Evolutionary conservation across 2,888 invertebrate species (phyloP).

Genomic region (Ametastegia equiseti): DNA sequence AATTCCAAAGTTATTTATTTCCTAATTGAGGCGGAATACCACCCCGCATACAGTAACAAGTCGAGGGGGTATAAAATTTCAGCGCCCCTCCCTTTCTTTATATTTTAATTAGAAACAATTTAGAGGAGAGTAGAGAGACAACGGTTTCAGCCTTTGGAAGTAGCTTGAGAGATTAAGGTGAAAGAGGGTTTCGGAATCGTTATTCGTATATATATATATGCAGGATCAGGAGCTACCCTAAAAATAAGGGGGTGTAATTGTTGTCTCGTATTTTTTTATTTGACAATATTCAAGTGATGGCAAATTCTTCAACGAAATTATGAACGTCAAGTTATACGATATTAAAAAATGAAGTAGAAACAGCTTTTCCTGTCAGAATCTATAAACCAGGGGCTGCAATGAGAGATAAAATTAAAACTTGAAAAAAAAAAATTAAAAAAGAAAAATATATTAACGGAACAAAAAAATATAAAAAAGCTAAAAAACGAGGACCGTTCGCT

Average conservation of each 20-base stretch:
- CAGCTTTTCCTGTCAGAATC: no score
- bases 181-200: conserved; percentile 15
- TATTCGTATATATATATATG: background rate
- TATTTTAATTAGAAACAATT: conserved; percentile 45
- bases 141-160: background rate
- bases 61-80: conserved; percentile 30
- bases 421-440: no score
- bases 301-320: no score
- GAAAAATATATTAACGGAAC: no score
- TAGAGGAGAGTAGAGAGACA: conserved; percentile 8
- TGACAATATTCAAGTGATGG: no score
- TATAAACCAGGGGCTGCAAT: no score
- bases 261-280: background rate
- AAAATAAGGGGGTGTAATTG: no score
- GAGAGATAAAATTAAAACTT: no score
- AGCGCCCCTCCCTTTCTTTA: background rate
- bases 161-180: conserved; percentile 16
- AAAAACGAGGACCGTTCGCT: background rate
- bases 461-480: background rate
- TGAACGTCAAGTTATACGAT: no score
- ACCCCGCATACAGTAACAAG: background rate
- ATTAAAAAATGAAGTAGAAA: no score
- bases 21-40: background rate
- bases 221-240: background rate
- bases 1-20: background rate